These are phyloP conservation scores for Tragopan temminckii DNA, from an alignment of 2,797 vertebrate genomes.

Conservation along the genomic window DNA sequence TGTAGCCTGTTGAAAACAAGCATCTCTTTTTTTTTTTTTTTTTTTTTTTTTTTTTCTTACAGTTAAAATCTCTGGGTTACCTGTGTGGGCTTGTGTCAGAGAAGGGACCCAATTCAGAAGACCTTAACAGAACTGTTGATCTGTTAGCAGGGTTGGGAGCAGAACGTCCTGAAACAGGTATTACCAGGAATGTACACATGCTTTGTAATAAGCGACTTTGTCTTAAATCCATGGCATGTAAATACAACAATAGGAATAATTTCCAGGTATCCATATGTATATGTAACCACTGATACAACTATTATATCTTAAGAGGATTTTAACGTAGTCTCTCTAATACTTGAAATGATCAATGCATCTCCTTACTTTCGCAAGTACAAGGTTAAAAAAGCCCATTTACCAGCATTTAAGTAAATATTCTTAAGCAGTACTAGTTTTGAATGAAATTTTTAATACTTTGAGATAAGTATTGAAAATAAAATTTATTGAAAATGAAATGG, in stretches of 20 bases:
- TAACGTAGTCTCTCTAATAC: not conserved
- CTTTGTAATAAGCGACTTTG: not conserved
- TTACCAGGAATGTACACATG: accelerated
- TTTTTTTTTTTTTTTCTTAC: not conserved
- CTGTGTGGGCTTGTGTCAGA: slow-evolving; percentile 95
- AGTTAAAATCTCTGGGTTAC: slow-evolving; percentile 94
- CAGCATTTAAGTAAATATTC: not conserved
- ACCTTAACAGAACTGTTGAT: slow-evolving; percentile 95
- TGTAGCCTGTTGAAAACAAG: not conserved
- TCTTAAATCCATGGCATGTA: not conserved
- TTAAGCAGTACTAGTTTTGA: not conserved
- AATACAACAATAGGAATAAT: not conserved
- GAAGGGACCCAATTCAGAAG: slow-evolving; percentile 92
- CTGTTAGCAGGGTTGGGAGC: slow-evolving; percentile 94
- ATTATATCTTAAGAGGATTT: accelerated
- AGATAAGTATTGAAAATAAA: not conserved
- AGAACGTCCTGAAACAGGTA: slow-evolving; percentile 95
- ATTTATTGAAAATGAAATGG: not conserved
- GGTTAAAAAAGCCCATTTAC: not conserved
- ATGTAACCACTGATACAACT: not conserved
- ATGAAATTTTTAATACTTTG: not conserved
- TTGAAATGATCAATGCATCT: not conserved
- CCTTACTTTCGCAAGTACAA: not conserved
- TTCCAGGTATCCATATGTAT: not conserved
- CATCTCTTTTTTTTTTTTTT: not conserved